These are phyloP conservation scores for Trididemnum clinides DNA, from an alignment of 23 tunicate genomes.

Conservation along the genomic window DNA sequence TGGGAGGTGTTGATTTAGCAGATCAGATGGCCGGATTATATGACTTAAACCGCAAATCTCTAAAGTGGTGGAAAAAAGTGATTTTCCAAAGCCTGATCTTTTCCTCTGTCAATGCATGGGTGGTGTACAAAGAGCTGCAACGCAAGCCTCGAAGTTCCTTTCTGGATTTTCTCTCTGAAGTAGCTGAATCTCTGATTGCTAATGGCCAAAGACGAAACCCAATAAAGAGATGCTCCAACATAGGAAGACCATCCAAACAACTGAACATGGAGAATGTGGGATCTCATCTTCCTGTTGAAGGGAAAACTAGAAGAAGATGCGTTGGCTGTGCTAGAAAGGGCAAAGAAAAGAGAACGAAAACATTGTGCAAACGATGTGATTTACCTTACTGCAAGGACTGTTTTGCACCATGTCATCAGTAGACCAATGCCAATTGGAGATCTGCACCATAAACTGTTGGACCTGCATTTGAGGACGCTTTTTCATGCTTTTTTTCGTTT, in stretches of 20 bases:
- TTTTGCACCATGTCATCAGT: conserved; percentile 29
- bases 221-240: not conserved
- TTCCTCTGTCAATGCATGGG: conserved; percentile 34
- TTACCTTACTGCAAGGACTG: conserved; percentile 37
- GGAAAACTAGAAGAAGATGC: conserved; percentile 33
- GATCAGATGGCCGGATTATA: conserved; percentile 47
- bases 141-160: not conserved
- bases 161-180: conserved; percentile 18
- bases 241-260: conserved; percentile 36
- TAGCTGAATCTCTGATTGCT: conserved; percentile 26
- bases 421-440: conserved; percentile 12
- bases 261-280: conserved; percentile 31
- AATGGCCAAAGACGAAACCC: conserved; percentile 13
- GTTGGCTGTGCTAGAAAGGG: conserved; percentile 13
- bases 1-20: conserved; percentile 43
- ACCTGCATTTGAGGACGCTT: conserved; percentile 2
- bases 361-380: conserved; percentile 10
- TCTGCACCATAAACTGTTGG: conserved; percentile 9
- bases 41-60: conserved; percentile 31
- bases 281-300: conserved; percentile 24
- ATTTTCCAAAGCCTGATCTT: conserved; percentile 1
- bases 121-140: conserved; percentile 37
- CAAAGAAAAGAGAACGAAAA: conserved; percentile 23
- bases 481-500: conserved; percentile 7
- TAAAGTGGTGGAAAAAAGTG: conserved; percentile 36